phyloP scores from a whole-genome alignment of 2,113 vertebrate genomes.

The Chrysemys picta region DNA sequence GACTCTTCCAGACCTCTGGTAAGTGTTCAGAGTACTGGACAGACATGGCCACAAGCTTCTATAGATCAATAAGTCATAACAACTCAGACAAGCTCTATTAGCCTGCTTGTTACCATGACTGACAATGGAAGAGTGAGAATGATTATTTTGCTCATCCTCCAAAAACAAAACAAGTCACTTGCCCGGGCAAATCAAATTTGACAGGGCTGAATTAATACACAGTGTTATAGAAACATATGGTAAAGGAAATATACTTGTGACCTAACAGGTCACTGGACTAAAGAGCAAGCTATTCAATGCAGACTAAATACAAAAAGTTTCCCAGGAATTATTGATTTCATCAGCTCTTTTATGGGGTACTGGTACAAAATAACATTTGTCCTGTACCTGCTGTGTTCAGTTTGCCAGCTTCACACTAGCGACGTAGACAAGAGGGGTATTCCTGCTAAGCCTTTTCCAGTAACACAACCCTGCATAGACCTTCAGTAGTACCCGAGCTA shows the following conservation, averaged over 20 bases:
- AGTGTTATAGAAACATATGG: not conserved
- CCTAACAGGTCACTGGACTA: not conserved
- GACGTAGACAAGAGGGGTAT: not conserved
- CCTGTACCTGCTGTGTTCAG: not conserved
- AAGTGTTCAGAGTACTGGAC: rapidly evolving
- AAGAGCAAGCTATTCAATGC: not conserved
- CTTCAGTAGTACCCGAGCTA: not conserved
- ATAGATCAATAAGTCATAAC: not conserved
- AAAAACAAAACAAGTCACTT: not conserved
- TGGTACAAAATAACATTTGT: rapidly evolving
- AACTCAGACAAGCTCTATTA: not conserved
- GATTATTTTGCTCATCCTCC: not conserved
- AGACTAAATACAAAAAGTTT: not conserved
- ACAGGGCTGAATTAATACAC: not conserved
- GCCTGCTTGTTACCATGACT: not conserved
- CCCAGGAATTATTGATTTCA: not conserved
- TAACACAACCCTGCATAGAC: not conserved
- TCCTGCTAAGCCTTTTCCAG: not conserved
- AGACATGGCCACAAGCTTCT: not conserved
- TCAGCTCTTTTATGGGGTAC: not conserved
- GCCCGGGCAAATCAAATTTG: not conserved
- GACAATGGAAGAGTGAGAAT: not conserved
- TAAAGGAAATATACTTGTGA: not conserved
- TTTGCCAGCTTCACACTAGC: not conserved
- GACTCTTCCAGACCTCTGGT: not conserved